Percentiles rank a stretch among this genome's conserved stretches.
These are phyloP conservation scores for Scaptomyza caliginosa DNA, from an alignment of 2,888 invertebrate genomes.

Conservation along the genomic window DNA sequence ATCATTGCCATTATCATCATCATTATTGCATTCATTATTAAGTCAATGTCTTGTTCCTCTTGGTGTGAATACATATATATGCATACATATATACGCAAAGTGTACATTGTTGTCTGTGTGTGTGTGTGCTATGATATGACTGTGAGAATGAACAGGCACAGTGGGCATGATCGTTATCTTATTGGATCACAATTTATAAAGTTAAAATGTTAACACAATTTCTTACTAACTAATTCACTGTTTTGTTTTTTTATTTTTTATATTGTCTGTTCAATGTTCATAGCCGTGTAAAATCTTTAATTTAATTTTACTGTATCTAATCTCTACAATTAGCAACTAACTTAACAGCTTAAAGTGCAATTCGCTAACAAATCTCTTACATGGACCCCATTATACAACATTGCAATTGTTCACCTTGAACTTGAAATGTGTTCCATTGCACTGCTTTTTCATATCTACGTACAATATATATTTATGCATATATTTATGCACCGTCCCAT, in stretches of 20 bases:
- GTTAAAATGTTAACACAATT: too few species aligned
- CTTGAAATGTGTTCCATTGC: slow-evolving; percentile 64
- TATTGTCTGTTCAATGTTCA: neutral
- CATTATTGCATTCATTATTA: slow-evolving; percentile 26
- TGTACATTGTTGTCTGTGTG: too few species aligned
- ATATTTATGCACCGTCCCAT: slow-evolving; percentile 7
- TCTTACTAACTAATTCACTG: too few species aligned
- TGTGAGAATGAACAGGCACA: slow-evolving; percentile 17
- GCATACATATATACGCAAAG: neutral
- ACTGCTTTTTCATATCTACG: slow-evolving; percentile 47
- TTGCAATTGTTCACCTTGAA: slow-evolving; percentile 60
- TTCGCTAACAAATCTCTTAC: neutral
- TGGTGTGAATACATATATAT: neutral
- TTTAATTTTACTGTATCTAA: neutral
- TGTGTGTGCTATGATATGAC: slow-evolving; percentile 2
- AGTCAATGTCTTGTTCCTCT: slow-evolving; percentile 36
- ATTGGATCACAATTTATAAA: neutral
- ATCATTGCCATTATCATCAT: slow-evolving; percentile 21
- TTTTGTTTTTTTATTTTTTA: neutral
- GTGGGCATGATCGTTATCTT: neutral
- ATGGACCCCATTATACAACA: slow-evolving; percentile 23
- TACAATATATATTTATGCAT: slow-evolving; percentile 23
- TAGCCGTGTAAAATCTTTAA: too few species aligned
- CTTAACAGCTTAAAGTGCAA: neutral
- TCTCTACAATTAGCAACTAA: neutral